These are phyloP conservation scores for Pardosa pseudoannulata DNA, from an alignment of 2,888 invertebrate species.

Conservation along the genomic window DNA sequence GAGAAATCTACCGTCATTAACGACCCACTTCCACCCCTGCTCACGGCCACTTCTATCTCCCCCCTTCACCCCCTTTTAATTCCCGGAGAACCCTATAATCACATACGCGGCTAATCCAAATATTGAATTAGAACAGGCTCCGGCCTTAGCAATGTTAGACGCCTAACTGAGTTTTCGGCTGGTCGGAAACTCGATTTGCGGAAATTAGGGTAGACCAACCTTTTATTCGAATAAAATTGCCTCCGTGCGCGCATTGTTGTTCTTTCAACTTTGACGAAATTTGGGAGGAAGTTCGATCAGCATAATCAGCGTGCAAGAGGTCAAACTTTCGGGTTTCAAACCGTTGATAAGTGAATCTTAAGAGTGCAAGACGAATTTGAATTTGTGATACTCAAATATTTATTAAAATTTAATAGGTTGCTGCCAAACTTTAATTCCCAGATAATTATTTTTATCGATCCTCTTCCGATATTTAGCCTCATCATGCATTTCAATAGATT, in stretches of 20 bases:
- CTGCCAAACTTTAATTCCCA: no score
- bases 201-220: neutral
- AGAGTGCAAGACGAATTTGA: no score
- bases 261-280: neutral
- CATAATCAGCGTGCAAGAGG: no score
- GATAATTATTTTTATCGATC: no score
- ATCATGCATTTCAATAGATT: no score
- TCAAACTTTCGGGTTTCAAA: no score
- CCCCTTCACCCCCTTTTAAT: neutral
- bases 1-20: neutral
- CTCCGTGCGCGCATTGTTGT: neutral
- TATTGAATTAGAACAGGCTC: neutral
- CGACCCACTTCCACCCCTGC: neutral
- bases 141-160: neutral
- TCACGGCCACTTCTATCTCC: neutral
- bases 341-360: no score
- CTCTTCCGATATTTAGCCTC: no score
- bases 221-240: slow-evolving; percentile 4
- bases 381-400: no score
- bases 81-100: neutral
- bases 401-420: no score
- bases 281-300: neutral
- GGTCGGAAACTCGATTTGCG: neutral
- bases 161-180: neutral
- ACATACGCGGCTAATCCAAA: neutral